These are phyloP conservation scores for Mesoligia furuncula DNA, from an alignment of 2,888 invertebrate species.

Conservation along the genomic window DNA sequence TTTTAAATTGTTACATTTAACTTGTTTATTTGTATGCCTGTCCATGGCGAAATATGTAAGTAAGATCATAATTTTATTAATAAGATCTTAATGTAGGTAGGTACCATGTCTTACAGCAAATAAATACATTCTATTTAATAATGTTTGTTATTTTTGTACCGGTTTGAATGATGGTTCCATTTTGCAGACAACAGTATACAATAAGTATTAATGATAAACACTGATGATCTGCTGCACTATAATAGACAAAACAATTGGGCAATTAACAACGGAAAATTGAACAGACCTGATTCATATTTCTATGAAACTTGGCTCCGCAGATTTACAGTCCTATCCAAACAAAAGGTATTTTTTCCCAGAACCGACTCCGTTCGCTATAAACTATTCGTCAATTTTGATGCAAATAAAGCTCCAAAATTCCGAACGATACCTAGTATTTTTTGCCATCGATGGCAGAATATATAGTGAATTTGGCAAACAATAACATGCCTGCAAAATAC, in stretches of 20 bases:
- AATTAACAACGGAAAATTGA: neutral
- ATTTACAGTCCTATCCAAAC: conserved; percentile 42
- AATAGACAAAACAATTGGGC: neutral
- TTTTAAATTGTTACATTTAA: neutral
- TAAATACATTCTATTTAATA: neutral
- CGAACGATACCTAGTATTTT: conserved; percentile 3
- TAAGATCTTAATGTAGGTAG: neutral
- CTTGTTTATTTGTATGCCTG: neutral
- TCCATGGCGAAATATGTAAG: neutral
- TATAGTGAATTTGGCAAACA: neutral
- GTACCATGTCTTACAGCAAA: neutral
- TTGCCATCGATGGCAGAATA: neutral
- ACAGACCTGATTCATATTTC: conserved; percentile 5
- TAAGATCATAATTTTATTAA: neutral
- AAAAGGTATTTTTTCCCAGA: conserved; percentile 25
- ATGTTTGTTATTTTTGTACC: neutral
- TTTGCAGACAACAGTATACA: neutral
- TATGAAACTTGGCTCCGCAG: conserved; percentile 9
- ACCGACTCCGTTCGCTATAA: conserved; percentile 5
- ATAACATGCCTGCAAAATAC: neutral
- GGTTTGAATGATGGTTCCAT: neutral
- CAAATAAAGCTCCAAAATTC: conserved; percentile 26
- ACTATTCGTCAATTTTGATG: conserved; percentile 29
- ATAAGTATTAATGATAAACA: neutral
- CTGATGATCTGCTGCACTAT: neutral